Percentiles rank a stretch among this genome's conserved stretches.
Conservation (phyloP, 2,797 vertebrate genomes). For the Paratrypauchen microcephalus region DNA sequence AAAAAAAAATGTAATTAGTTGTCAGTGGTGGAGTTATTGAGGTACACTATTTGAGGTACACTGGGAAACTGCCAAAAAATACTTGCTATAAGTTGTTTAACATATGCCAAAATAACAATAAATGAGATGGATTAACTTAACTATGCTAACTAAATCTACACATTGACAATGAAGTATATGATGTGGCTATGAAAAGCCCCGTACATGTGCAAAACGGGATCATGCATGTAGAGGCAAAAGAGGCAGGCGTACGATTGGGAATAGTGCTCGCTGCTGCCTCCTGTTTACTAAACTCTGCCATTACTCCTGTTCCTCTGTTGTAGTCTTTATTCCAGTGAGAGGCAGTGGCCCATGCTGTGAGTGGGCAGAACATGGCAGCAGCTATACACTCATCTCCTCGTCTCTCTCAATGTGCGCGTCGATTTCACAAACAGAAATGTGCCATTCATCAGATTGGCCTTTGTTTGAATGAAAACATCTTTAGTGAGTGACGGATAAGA, state of each 20-base stretch:
- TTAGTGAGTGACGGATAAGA: conserved; percentile 22
- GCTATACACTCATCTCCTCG: conserved; percentile 14
- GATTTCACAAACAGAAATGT: conserved; percentile 30
- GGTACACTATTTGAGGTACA: background rate
- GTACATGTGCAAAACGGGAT: conserved; percentile 4
- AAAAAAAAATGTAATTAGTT: too few relatives aligned
- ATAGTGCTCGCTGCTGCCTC: conserved; percentile 31
- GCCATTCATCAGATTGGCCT: conserved; percentile 38
- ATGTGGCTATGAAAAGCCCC: conserved; percentile 20
- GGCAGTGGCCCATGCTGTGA: conserved; percentile 26
- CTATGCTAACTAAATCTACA: conserved; percentile 2
- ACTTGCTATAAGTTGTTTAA: conserved; percentile 3
- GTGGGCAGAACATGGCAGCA: conserved; percentile 5
- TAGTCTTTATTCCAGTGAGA: conserved; percentile 28
- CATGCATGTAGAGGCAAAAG: conserved; percentile 1
- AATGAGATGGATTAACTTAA: background rate
- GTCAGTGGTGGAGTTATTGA: too few relatives aligned
- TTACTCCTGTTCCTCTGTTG: conserved; percentile 23
- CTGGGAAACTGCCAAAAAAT: conserved; percentile 5
- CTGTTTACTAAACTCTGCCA: conserved; percentile 28
- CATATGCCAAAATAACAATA: background rate
- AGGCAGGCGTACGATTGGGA: conserved; percentile 17
- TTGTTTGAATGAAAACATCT: conserved; percentile 37
- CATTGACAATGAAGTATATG: background rate
- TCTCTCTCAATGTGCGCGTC: conserved; percentile 21